Percentiles rank a stretch among this genome's conserved stretches.
phyloP scores from a whole-genome alignment of 2,113 vertebrate species.

The Arothron firmamentum region DNA sequence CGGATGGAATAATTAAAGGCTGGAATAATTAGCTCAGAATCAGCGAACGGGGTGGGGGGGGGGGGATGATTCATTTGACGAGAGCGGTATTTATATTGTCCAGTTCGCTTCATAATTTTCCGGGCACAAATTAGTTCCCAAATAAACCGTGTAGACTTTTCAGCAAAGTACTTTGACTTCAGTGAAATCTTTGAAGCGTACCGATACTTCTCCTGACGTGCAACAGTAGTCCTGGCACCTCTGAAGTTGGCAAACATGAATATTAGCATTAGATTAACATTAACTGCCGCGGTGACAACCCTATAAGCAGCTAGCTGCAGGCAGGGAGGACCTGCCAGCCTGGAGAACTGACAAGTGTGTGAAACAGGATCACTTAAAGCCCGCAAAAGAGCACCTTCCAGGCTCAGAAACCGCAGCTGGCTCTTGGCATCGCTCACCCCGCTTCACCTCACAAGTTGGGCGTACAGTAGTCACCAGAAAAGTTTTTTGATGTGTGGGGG shows the following conservation, averaged over 20 bases:
- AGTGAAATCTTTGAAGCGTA: no score
- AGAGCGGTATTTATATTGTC: conserved; percentile 15
- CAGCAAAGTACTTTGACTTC: no score
- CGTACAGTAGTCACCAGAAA: conserved; percentile 3
- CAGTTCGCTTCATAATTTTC: conserved; percentile 29
- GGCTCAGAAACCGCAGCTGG: conserved; percentile 50
- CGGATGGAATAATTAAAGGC: conserved; percentile 71
- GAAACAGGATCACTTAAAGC: conserved; percentile 73
- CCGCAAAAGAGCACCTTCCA: conserved; percentile 48
- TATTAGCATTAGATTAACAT: conserved; percentile 60
- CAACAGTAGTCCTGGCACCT: no score
- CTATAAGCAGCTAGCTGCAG: conserved; percentile 55
- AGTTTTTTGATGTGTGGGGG: conserved; percentile 22
- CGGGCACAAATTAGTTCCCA: background rate
- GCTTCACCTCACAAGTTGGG: conserved; percentile 44
- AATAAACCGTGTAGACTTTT: background rate
- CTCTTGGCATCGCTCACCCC: conserved; percentile 45
- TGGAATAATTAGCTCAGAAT: conserved; percentile 67
- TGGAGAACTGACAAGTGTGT: conserved; percentile 68
- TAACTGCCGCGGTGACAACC: conserved; percentile 57
- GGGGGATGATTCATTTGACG: conserved; percentile 58
- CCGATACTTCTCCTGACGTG: no score
- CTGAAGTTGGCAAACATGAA: conserved; percentile 34
- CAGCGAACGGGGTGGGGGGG: conserved; percentile 45
- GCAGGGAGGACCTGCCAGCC: conserved; percentile 62